Evolutionary conservation across 2,113 vertebrate species (phyloP).

Genomic region (Taurulus bubalis): DNA sequence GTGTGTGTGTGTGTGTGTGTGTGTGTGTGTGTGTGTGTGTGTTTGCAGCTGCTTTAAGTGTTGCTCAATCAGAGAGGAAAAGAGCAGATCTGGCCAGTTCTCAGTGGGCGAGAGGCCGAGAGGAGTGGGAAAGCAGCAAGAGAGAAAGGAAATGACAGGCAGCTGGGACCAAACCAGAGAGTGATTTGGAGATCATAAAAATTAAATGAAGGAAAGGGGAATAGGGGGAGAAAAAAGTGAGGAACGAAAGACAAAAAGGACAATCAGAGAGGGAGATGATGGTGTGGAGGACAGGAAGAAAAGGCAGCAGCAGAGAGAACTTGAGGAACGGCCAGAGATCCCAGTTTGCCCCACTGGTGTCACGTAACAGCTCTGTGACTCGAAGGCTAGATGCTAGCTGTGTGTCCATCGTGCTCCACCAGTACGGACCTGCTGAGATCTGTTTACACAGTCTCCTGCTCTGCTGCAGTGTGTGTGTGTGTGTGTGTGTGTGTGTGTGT

Average conservation of each 20-base stretch:
- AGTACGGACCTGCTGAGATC: conserved; percentile 46
- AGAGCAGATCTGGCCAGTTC: conserved; percentile 28
- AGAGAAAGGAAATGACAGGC: conserved; percentile 43
- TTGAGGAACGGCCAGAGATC: conserved; percentile 24
- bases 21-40: conserved; percentile 6
- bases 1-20: too few species aligned
- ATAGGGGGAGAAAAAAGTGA: conserved; percentile 5
- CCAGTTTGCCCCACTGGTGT: conserved; percentile 40
- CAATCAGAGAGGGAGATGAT: conserved; percentile 22
- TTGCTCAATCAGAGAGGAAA: conserved; percentile 51
- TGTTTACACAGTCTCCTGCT: conserved; percentile 45
- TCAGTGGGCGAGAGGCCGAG: conserved; percentile 23
- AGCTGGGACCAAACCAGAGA: conserved; percentile 25
- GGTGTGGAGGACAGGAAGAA: conserved; percentile 27
- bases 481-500: conserved; percentile 3
- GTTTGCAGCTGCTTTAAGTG: conserved; percentile 40
- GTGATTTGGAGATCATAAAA: conserved; percentile 39
- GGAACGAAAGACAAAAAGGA: not conserved
- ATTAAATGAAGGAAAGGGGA: conserved; percentile 21
- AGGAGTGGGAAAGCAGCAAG: conserved; percentile 24
- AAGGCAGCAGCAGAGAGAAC: conserved; percentile 10
- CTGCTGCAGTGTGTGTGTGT: conserved; percentile 14
- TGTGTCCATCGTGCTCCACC: conserved; percentile 18
- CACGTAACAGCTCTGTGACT: conserved; percentile 48
- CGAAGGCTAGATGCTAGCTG: conserved; percentile 15